Base-by-base conservation (phyloP, 2,888 invertebrate genomes). In the Melinaea marsaeus region DNA sequence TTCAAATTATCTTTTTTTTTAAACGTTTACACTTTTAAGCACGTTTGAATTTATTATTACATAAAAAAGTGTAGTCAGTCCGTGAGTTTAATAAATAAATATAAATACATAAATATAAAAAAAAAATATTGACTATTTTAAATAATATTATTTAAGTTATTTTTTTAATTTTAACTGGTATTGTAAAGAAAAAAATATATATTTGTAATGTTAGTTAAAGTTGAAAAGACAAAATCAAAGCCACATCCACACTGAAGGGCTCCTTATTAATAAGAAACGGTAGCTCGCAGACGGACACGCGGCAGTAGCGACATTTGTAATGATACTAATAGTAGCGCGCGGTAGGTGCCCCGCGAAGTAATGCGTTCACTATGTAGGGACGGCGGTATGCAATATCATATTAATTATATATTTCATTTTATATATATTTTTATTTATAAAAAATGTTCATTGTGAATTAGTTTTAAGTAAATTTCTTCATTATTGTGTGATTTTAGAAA, bases 311-410 rank as follows among this genome's bases (percentile, higher is more conserved):
- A 88, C 89, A 89, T 90, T 87, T 88, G 89, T 90, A 90, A 88
- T 89, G 90, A 86, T 87, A 85, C 88, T 90, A 90, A 90, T 87
- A 90, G 87, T 85, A 77, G 88, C 88, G 89, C 87, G 88, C 89
- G 76, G 86, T 86, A 86, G 86, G 87, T 86, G 82, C 86, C 80
- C 80, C 85, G 82, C 77, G 76, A 81, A 83, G 83, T 86, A 85
- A 87, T 85, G 87, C 83, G 86, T 84, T 83, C 83, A 79, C 81
- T 77, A 80, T 71, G 73, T 70, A 68, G 34, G 79, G 78, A 79
- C 62, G 72, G 70, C 2, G 57, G 56, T 69, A 79, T 79, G 75
- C 78, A 56, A 65, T 59, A 63, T 35, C 58, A 61, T 47, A 48
- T 48, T 56, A 5, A 32, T 4, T 9, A 55, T 51, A 51, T 51